Percentiles rank a stretch among this genome's conserved stretches.
Evolutionary conservation across 2,888 invertebrate genomes (phyloP).

Genomic region (Schizaphis graminum): DNA sequence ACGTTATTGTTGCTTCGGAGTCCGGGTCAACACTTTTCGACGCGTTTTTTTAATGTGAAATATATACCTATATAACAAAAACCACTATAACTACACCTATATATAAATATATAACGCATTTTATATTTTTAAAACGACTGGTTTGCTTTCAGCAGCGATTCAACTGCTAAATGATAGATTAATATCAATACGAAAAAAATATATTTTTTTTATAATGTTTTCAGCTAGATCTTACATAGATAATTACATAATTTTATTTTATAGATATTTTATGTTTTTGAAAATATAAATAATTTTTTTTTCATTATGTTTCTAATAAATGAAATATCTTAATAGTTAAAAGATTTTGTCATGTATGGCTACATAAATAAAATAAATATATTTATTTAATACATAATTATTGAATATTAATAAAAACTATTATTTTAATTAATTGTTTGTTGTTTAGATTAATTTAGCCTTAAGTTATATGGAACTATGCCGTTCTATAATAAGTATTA

Average conservation of each 20-base stretch:
- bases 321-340: not conserved
- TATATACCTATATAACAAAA: not conserved
- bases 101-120: not conserved
- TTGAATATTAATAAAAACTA: not conserved
- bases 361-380: not conserved
- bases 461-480: not conserved
- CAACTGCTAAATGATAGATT: not conserved
- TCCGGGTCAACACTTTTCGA: slow-evolving; percentile 50
- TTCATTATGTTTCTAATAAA: not conserved
- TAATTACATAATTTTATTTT: not conserved
- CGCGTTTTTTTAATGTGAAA: slow-evolving; percentile 34
- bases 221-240: not conserved
- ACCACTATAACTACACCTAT: not conserved
- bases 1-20: slow-evolving; percentile 52
- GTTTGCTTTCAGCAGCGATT: not conserved
- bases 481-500: not conserved
- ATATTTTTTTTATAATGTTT: not conserved
- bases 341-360: not conserved
- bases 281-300: not conserved
- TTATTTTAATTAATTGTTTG: not conserved
- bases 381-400: not conserved
- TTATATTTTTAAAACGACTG: not conserved
- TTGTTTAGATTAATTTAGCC: not conserved
- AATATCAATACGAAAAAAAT: not conserved
- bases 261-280: not conserved